Conservation (phyloP, 30 jellyfish, hydroid and myxozoan genomes). For the Sanderia malayensis region DNA sequence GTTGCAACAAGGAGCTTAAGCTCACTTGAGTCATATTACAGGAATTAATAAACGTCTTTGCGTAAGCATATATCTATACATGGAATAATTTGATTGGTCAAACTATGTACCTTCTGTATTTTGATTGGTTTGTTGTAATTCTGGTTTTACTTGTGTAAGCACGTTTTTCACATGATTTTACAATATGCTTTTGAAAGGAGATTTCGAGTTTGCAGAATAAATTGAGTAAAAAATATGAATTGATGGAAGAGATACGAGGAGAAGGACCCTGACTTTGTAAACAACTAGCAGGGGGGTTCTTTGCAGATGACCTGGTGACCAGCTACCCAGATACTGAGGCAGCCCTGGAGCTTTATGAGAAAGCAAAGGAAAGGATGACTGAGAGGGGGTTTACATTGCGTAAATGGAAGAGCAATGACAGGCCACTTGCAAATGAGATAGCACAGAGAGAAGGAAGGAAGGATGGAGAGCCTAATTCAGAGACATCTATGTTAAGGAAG, state of each 20-base stretch:
- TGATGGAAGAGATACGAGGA: not conserved
- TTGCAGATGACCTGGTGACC: conserved; percentile 42
- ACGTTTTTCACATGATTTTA: too few species aligned
- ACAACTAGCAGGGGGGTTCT: not conserved
- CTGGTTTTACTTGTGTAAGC: too few species aligned
- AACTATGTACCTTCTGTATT: too few species aligned
- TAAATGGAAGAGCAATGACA: conserved; percentile 21
- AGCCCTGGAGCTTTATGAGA: conserved; percentile 24
- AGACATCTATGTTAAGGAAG: not conserved
- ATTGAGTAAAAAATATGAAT: too few species aligned
- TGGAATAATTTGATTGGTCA: too few species aligned
- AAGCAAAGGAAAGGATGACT: conserved; percentile 20
- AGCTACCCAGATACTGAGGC: conserved; percentile 3
- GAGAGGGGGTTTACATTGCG: conserved; percentile 19
- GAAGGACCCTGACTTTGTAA: not conserved
- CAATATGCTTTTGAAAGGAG: too few species aligned
- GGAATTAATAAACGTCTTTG: too few species aligned
- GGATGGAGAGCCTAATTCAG: not conserved
- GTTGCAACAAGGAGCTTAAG: too few species aligned
- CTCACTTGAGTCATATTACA: too few species aligned
- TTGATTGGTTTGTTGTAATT: too few species aligned
- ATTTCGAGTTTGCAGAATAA: too few species aligned
- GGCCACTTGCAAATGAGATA: conserved; percentile 12
- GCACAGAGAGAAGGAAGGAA: conserved; percentile 17
- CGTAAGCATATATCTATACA: too few species aligned